A percentile compares a stretch with the other conserved stretches of the same genome.
Evolutionary conservation across 2,113 vertebrate genomes (phyloP).

Genomic region (Barbus barbus): DNA sequence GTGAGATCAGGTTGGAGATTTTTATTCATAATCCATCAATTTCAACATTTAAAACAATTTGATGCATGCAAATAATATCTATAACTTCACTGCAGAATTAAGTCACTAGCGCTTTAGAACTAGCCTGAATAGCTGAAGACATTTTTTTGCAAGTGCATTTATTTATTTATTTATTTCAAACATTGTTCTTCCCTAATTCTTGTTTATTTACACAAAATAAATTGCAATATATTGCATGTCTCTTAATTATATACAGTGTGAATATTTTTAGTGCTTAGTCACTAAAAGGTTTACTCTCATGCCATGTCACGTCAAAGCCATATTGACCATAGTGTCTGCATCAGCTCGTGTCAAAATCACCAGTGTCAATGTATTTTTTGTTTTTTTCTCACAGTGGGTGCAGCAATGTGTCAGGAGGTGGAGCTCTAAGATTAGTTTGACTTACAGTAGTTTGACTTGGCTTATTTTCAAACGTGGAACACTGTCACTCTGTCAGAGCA

Average conservation of each 20-base stretch:
- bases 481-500: neutral
- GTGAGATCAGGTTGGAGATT: neutral
- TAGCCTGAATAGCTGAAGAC: neutral
- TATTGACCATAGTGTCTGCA: neutral
- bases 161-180: neutral
- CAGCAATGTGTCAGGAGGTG: neutral
- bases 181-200: neutral
- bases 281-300: neutral
- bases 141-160: neutral
- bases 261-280: neutral
- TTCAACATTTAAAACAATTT: neutral
- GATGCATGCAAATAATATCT: neutral
- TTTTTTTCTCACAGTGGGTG: too few relatives aligned
- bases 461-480: constrained; percentile 1
- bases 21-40: neutral
- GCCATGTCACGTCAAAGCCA: neutral
- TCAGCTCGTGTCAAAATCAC: neutral
- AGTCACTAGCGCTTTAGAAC: neutral
- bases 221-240: neutral
- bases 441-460: neutral
- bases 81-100: neutral
- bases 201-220: neutral
- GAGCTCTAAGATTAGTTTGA: neutral
- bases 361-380: neutral
- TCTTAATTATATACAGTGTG: neutral